Evolutionary conservation across 2,888 invertebrate genomes (phyloP), one percentile per base, ranked within the genome.

Genomic region (Endotricha flammealis): DNA sequence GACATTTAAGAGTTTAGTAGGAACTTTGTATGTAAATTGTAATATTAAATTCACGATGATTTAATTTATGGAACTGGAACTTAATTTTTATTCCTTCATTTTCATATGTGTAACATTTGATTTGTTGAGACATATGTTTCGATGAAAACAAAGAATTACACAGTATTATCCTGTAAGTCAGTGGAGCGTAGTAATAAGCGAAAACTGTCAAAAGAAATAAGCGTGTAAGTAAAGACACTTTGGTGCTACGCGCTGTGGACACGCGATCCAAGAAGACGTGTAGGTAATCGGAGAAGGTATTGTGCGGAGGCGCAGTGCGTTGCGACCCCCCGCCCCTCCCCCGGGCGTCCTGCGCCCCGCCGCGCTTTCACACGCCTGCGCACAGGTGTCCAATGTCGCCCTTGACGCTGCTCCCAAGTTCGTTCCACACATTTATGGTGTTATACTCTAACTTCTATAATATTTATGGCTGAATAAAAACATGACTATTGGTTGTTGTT

Each of bases 381-480:
- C 79, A 75, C 83, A 81, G 82, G 85, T 86, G 81, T 86, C 80
- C 64, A 68, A 54, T 86, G 67, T 81, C 83, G 83, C 82, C 85
- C 83, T 85, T 85, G 83, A 80, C 72, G 76, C 63, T 46, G 54
- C 57, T 64, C 55, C 68, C 73, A 76, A 75, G 69, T 74, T 70
- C 72, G 71, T 65, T 59, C 60, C 61, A 57, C 60, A 62, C 64
- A 57, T 59, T 55, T 51, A 46, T 50, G 45, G 36, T 50, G 42
- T 40, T 29, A 14, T 38, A 24, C 12, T 11, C n/a, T 22, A n/a
- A n/a, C n/a, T 2, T 3, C 25, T 23, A 8, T 12, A 16, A 11
- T 12, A 27, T 16, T 11, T 17, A 1, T 17, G 11, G n/a, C n/a
- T n/a, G n/a, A n/a, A n/a, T n/a, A n/a, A n/a, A n/a, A n/a, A n/a